Evolutionary conservation across 1,140 invertebrate genomes (phyloP).

Genomic region (Drosophila setifemur): DNA sequence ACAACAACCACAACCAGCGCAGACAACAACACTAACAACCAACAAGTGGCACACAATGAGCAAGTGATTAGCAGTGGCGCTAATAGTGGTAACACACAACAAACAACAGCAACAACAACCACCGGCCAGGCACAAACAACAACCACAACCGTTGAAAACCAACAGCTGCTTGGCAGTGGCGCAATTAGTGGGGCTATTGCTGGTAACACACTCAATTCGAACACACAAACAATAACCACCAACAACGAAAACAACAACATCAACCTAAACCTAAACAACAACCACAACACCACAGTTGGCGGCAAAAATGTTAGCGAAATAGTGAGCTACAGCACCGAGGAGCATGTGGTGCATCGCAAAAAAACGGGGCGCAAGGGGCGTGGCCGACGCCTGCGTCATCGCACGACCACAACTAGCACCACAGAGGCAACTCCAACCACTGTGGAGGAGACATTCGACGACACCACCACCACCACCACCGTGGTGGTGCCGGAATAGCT

Average conservation of each 20-base stretch:
- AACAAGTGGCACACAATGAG: background rate
- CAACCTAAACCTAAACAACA: background rate
- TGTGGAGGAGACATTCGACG: slow-evolving; percentile 9
- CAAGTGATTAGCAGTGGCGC: slow-evolving; percentile 4
- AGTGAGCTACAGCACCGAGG: slow-evolving; percentile 63
- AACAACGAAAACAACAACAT: background rate
- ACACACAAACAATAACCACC: slow-evolving; percentile 5
- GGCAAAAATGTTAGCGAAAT: slow-evolving; percentile 51
- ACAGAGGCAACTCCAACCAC: slow-evolving; percentile 13
- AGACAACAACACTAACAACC: background rate
- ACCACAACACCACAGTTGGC: background rate
- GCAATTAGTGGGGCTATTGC: slow-evolving; percentile 24
- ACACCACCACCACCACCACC: slow-evolving; percentile 15
- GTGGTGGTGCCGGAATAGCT: slow-evolving; percentile 30
- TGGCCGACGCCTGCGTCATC: slow-evolving; percentile 41
- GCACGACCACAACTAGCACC: slow-evolving; percentile 22
- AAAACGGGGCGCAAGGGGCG: slow-evolving; percentile 55
- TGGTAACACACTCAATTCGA: slow-evolving; percentile 1
- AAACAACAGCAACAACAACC: slow-evolving; percentile 1
- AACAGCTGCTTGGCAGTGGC: slow-evolving; percentile 4
- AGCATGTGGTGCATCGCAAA: slow-evolving; percentile 69
- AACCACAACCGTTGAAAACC: slow-evolving; percentile 12
- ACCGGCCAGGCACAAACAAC: slow-evolving; percentile 20
- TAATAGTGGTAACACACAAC: background rate
- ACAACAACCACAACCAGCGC: background rate